Evolutionary conservation across 1,140 invertebrate genomes (phyloP), one percentile per base, ranked within the genome.

Genomic region (Drosophila insularis): DNA sequence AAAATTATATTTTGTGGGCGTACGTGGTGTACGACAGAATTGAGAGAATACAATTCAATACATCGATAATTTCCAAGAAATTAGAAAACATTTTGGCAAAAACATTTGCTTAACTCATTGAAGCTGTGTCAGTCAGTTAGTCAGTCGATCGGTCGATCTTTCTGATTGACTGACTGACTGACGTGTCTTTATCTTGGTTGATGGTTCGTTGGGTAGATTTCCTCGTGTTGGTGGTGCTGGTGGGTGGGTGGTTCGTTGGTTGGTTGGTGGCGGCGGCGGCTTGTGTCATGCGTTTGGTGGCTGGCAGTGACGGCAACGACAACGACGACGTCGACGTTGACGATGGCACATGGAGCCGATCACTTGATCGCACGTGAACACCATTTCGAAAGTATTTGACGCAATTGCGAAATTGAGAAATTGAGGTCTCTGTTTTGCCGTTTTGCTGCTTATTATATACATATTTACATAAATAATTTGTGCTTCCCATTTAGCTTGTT

Each of bases 311-410:
- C n/a, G n/a, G 64, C 32, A 2, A 11, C 32, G 43, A 7, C 35
- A 3, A 19, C 64, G 32, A 10, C 32, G 10, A 37, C 35, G 35
- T 2, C 35, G 10, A 37, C 35, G 35, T 3, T 10, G 65, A 68
- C 59, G 40, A 58, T 69, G 72, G 78, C 82, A 87, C 82, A 82
- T 82, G 69, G 64, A 63, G 62, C 27, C 54, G 79, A 89, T 87
- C 84, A 87, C 78, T 71, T 87, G 82, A 87, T 74, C 73, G 84
- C 84, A 87, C 82, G 82, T 87, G 82, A 87, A 87, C 59, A 50
- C 65, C 40, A 76, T 81, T 72, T 35, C 39, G 59, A 68, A 70
- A 53, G 40, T 62, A 66, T 59, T 77, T 68, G 68, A 69, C 75
- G 40, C 59, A 77, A 73, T 80, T 66, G 56, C 63, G 35, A 59